Evolutionary conservation across 2,113 vertebrate species (phyloP).

Genomic region (Xenopus tropicalis): UCB_Xtro_10.0 CM004445.2:146436501-146437000

Average conservation of each 20-base stretch:
- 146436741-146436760: constrained; percentile 43
- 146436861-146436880: too few relatives aligned
- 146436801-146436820: too few relatives aligned
- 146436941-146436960: too few relatives aligned
- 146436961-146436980: too few relatives aligned
- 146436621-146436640: constrained; percentile 30
- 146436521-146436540: constrained; percentile 9
- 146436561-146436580: constrained; percentile 52
- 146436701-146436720: background rate
- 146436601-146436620: constrained; percentile 45
- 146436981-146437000: too few relatives aligned
- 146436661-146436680: background rate
- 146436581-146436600: constrained; percentile 47
- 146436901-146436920: too few relatives aligned
- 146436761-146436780: too few relatives aligned
- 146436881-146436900: too few relatives aligned
- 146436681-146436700: background rate
- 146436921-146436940: too few relatives aligned
- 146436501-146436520: constrained; percentile 14
- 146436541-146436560: constrained; percentile 22
- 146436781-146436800: too few relatives aligned
- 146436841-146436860: too few relatives aligned
- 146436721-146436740: constrained; percentile 20
- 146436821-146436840: too few relatives aligned
- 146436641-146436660: background rate